Evolutionary conservation across 2,113 vertebrate genomes (phyloP), one percentile per base, ranked within the genome.

Genomic region (Vanacampus margaritifer): DNA sequence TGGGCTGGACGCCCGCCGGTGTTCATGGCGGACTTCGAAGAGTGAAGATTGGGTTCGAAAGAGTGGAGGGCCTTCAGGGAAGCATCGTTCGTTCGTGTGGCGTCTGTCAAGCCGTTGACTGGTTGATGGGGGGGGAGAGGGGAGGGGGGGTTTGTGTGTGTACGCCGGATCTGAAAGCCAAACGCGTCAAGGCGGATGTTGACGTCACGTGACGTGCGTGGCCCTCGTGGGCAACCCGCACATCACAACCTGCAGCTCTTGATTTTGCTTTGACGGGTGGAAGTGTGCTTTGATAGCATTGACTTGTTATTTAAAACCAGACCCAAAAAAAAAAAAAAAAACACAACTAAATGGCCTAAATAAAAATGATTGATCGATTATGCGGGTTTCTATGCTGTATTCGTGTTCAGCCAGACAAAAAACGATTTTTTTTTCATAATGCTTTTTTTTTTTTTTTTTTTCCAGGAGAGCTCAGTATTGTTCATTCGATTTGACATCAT

Each of bases 171-270:
- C 83, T 65, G 16, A 69, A 80, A 78, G 76, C 51, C 65, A 87
- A 88, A 72, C 58, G 90, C 83, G 71, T 68, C 72, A 83, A 78
- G 73, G 78, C 88, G 92, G 93, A 94, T 93, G 90, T 88, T 75
- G 77, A 56, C 6, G 48, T 85, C 95, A 95, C 75, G 90, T 95
- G 94, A 95, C 51, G 39, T 50, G 45, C 84, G 81, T 73, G 86
- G 89, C 81, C 88, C 86, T 90, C 78, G 78, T 83, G 24, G 5
- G 80, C 79, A n/a, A 81, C 85, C 28, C 80, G 81, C 79, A 79
- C 54, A 72, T 86, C 87, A 63, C 80, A 84, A 0, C 64, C 53
- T 59, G 26, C 43, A 62, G 10, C 26, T 23, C 48, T 23, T 51
- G 7, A 10, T n/a, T 51, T 13, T 12, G 13, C 39, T 9, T 41